Conservation (phyloP, 2,113 vertebrate genomes). For the Pomatorhinus ruficollis region DNA sequence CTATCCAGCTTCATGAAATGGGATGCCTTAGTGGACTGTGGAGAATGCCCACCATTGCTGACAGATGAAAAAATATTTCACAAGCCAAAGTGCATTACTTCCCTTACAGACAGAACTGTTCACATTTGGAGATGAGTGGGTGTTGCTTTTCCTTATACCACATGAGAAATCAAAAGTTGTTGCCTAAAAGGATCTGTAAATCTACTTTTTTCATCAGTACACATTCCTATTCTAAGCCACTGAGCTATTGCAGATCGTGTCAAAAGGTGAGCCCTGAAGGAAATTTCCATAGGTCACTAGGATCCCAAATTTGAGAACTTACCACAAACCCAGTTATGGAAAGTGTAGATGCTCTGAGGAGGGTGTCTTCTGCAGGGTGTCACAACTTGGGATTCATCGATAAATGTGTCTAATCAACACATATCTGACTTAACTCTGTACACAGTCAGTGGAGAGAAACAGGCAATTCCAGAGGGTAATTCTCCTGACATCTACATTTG, state of each 20-base stretch:
- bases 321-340: accelerated
- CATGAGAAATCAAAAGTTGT: background rate
- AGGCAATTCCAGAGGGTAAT: background rate
- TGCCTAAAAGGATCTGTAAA: background rate
- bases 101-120: background rate
- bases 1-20: background rate
- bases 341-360: background rate
- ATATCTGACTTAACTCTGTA: background rate
- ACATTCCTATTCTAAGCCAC: background rate
- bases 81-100: background rate
- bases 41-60: background rate
- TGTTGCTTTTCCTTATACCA: background rate
- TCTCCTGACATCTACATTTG: background rate
- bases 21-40: background rate
- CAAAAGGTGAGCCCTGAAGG: background rate
- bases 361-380: background rate
- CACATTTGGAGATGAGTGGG: background rate
- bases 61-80: background rate
- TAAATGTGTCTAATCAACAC: background rate
- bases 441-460: background rate
- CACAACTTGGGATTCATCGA: background rate
- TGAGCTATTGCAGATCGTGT: background rate
- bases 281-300: too few relatives aligned
- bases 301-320: background rate
- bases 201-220: background rate